phyloP scores from a whole-genome alignment of 92 coral and sea anemone species.

The Ricordea florida region DNA sequence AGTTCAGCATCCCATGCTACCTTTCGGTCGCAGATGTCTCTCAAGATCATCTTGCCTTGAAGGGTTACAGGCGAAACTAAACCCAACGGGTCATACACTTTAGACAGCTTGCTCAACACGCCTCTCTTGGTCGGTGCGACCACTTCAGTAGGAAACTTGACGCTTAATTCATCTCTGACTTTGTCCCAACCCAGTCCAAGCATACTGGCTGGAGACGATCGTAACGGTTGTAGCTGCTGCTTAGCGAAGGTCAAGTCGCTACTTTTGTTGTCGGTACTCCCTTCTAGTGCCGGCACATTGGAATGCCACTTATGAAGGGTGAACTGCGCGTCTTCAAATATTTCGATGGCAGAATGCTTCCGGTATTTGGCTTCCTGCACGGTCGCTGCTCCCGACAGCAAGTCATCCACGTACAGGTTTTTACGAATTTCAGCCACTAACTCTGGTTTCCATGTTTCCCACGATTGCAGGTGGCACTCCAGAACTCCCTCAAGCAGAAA shows the following conservation, averaged over 20 bases:
- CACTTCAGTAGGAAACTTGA: too few species aligned
- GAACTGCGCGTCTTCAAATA: slow-evolving; percentile 10
- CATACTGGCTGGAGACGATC: not conserved
- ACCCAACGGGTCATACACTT: too few species aligned
- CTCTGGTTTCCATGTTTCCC: not conserved
- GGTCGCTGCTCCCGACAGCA: slow-evolving; percentile 7
- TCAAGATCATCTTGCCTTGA: too few species aligned
- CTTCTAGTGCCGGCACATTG: slow-evolving; percentile 3
- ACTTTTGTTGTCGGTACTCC: not conserved
- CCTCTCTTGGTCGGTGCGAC: too few species aligned
- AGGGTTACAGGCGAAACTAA: too few species aligned
- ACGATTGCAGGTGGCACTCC: slow-evolving; percentile 15
- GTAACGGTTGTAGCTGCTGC: slow-evolving; percentile 25
- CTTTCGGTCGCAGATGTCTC: too few species aligned
- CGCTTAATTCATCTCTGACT: slow-evolving; percentile 4
- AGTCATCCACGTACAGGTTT: slow-evolving; percentile 17
- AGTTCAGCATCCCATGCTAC: too few species aligned
- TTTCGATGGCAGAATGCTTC: slow-evolving; percentile 9
- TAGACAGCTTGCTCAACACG: too few species aligned
- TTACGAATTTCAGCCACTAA: not conserved
- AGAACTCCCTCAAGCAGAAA: slow-evolving; percentile 23
- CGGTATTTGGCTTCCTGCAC: not conserved
- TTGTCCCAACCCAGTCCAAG: slow-evolving; percentile 27
- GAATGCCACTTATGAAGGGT: slow-evolving; percentile 30
- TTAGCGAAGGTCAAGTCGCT: slow-evolving; percentile 25